Base-by-base conservation (phyloP, 2,888 invertebrate genomes). In the Yponomeuta malinellus region DNA sequence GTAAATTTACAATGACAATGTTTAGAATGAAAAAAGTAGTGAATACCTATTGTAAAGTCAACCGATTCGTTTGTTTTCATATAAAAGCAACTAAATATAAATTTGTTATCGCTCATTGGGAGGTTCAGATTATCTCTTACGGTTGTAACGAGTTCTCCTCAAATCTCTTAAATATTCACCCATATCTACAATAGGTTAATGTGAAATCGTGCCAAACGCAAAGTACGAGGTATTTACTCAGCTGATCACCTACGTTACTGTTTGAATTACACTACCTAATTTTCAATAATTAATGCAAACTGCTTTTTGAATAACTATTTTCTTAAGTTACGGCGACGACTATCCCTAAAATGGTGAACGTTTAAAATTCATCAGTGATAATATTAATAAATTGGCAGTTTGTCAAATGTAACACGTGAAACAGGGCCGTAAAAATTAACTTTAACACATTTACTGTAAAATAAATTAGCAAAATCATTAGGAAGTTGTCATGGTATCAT, bases 241-340 rank as follows among this genome's bases (percentile, higher is more conserved):
- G 33, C 23, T 65, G 65, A 33, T 65, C 52, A 59, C 15, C 52
- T 67, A 67, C 67, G 67, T 67, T 67, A 15, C 33, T 67, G 43
- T 67, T 37, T 67, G 67, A 33, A 33, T 43, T 37, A 37, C 37
- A 29, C 37, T 37, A 67, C 37, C 37, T 67, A 67, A 67, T 65
- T 65, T n/a, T 65, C 43, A 43, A 12, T 67, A 67, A 67, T 67
- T 67, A 43, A 67, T 67, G 67, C 67, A 33, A 65, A 29, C 29
- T 6, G 31, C 65, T 29, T 33, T 29, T 65, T 65, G 33, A 12
- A 33, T 65, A 29, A 65, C 33, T 29, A 65, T 33, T 31, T 23
- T 8, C 52, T 15, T 59, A 59, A 12, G 52, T 59, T 59, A 15
- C 15, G 12, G 52, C 15, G 15, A 15, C 12, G 52, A 59, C 52